A percentile compares a stretch with the other conserved stretches of the same genome.
Evolutionary conservation across 2,888 invertebrate genomes (phyloP).

Genomic region (Cosmorhoe ocellata): DNA sequence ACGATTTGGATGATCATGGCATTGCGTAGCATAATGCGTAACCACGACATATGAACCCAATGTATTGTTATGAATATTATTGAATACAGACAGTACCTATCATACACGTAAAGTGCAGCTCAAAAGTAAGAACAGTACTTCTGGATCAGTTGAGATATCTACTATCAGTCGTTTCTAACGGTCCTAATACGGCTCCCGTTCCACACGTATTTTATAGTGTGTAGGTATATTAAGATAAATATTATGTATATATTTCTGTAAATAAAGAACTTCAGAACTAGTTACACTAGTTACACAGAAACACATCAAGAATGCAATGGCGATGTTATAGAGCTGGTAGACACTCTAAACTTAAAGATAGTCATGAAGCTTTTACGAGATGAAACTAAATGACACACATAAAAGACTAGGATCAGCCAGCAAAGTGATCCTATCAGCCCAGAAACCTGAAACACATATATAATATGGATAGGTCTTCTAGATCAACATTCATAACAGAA

Average conservation of each 20-base stretch:
- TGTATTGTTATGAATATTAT: not conserved
- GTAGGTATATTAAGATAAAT: no score
- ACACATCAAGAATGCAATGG: no score
- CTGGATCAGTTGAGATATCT: no score
- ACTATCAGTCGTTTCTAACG: no score
- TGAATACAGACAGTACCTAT: no score
- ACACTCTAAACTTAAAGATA: not conserved
- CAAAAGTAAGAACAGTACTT: no score
- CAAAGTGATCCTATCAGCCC: conserved; percentile 3
- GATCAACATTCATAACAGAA: conserved; percentile 6
- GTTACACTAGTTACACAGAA: no score
- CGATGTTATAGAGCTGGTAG: not conserved
- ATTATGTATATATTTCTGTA: no score
- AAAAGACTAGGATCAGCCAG: conserved; percentile 2
- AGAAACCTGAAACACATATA: conserved; percentile 14
- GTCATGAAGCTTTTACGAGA: not conserved
- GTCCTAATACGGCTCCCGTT: no score
- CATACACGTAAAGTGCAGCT: no score
- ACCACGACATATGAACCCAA: conserved; percentile 29
- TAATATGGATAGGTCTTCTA: conserved; percentile 8
- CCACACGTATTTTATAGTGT: no score
- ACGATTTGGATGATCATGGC: conserved; percentile 48
- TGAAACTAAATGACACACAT: not conserved
- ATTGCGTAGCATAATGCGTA: conserved; percentile 23
- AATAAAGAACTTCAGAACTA: no score